phyloP scores from a whole-genome alignment of 2,888 invertebrate genomes.

The Nipponacmea schrenckii region DNA sequence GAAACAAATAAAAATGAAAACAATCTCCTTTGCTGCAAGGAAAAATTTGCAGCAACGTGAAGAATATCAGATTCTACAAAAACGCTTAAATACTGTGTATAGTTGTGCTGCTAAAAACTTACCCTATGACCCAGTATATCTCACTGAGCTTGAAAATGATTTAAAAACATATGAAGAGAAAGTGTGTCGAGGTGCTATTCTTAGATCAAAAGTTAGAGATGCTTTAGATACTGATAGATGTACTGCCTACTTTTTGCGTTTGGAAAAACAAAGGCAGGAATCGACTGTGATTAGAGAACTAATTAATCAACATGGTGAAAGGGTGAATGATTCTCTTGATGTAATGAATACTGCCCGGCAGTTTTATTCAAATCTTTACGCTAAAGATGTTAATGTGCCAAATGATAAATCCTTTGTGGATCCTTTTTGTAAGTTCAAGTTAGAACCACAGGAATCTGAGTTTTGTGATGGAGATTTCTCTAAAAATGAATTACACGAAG shows the following conservation, averaged over 20 bases:
- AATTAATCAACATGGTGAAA: not conserved
- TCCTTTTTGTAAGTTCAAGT: not conserved
- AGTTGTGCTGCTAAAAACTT: not conserved
- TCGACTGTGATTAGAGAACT: slow-evolving; percentile 13
- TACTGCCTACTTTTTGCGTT: slow-evolving; percentile 18
- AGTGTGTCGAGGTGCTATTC: not conserved
- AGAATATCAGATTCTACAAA: not conserved
- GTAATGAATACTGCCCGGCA: slow-evolving; percentile 8
- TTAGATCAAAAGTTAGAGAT: not conserved
- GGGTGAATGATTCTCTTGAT: not conserved
- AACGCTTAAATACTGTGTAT: not conserved
- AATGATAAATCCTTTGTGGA: not conserved
- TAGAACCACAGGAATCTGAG: not conserved
- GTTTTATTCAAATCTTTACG: slow-evolving; percentile 12
- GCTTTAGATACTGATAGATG: not conserved
- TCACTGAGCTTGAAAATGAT: not conserved
- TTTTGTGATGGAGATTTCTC: slow-evolving; percentile 5
- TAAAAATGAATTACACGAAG: slow-evolving; percentile 9
- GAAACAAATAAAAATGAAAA: not conserved
- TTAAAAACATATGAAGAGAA: not conserved
- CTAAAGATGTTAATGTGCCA: slow-evolving; percentile 13
- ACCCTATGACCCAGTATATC: not conserved
- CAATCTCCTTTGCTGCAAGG: not conserved
- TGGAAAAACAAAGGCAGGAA: slow-evolving; percentile 12
- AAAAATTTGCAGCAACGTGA: not conserved